Evolutionary conservation across 2,888 invertebrate species (phyloP).

Genomic region (Heliconius sara): DNA sequence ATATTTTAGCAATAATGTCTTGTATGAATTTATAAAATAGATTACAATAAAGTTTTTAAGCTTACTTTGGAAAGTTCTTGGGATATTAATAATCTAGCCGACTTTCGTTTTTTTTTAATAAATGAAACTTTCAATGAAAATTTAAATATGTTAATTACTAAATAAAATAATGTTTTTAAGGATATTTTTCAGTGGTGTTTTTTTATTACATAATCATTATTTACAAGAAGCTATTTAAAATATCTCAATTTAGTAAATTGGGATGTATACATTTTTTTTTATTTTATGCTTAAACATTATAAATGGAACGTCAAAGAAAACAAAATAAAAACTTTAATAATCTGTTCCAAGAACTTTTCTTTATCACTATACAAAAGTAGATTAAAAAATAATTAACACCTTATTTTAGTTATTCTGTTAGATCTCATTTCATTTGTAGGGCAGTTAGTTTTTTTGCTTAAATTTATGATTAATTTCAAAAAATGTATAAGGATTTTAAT

Average conservation of each 20-base stretch:
- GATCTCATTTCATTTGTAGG: constrained; percentile 18
- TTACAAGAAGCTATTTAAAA: background rate
- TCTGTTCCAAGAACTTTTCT: background rate
- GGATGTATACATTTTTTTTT: background rate
- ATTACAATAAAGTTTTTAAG: background rate
- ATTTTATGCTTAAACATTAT: background rate
- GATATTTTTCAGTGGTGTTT: background rate
- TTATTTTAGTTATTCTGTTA: constrained; percentile 13
- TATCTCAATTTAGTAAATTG: too few species aligned
- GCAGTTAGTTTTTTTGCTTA: constrained; percentile 11
- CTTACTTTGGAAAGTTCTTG: background rate
- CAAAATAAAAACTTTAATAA: background rate
- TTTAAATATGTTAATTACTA: background rate
- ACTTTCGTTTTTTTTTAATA: background rate
- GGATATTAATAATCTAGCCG: background rate
- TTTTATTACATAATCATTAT: background rate
- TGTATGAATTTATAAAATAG: constrained; percentile 8
- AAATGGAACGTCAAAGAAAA: background rate
- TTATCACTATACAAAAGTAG: background rate
- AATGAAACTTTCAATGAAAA: background rate
- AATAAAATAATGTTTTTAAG: background rate
- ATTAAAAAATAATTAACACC: background rate
- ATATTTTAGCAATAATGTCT: background rate
- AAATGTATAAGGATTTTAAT: background rate
- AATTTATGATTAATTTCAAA: background rate